Base-by-base conservation (phyloP, 2,888 invertebrate genomes). In the Torymus texanus region DNA sequence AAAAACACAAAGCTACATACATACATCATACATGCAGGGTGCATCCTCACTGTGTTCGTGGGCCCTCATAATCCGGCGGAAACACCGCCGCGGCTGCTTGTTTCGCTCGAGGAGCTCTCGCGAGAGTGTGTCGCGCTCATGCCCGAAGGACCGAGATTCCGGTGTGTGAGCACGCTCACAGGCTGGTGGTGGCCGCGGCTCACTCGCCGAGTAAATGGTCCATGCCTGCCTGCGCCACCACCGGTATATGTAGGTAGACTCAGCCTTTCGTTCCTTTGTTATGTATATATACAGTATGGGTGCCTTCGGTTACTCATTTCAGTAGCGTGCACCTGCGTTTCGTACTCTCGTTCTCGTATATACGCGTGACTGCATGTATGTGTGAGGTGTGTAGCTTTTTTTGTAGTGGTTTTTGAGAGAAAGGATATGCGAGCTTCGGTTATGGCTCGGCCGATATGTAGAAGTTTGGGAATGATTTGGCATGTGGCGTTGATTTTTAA, bases 131-230 rank as follows among this genome's bases (percentile, higher is more conserved):
- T 63, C n/a, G 51, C 65, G 21, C 21, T 21, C 21, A 21, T 72
- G 79, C 75, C 80, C 78, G 81, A 62, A 82, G 78, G 74, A 80
- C 81, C 80, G 78, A 78, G 78, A 79, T 82, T 81, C 80, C 81
- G 77, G 81, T 80, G 51, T 18, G 12, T 29, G 29, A 5, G 41
- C 41, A 8, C 41, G 41, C 41, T 41, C 41, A 41, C 41, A 41
- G 41, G 13, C 16, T 65, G 59, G 53, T 11, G 21, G 56, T 56
- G 50, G n/a, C n/a, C 66, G 14, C 21, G 21, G 18, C 51, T n/a
- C 24, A 62, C 13, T n/a, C n/a, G 58, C 14, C 41, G 66, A 29
- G 75, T 71, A 73, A 77, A 75, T 75, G 70, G 71, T 50, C 61
- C 55, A 14, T 24, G 21, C 8, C 12, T 3, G 21, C 50, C 21